phyloP scores from a whole-genome alignment of 2,113 vertebrate species.

The Scomber scombrus region DNA sequence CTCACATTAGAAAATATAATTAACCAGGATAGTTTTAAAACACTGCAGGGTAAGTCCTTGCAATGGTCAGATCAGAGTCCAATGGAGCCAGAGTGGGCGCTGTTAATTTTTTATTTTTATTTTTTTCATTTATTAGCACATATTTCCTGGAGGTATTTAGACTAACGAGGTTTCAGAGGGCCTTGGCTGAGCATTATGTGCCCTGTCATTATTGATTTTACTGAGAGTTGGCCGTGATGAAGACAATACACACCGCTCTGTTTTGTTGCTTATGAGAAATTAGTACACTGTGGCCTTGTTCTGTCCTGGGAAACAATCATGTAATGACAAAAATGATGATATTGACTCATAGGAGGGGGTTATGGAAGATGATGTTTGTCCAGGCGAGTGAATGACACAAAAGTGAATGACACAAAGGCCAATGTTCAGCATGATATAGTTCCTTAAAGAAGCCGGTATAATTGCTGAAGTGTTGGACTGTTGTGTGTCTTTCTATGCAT shows the following conservation, averaged over 20 bases:
- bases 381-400: conserved; percentile 23
- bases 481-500: background rate
- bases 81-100: conserved; percentile 60
- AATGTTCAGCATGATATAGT: background rate
- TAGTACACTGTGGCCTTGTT: conserved; percentile 66
- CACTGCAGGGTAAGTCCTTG: conserved; percentile 80
- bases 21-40: conserved; percentile 71
- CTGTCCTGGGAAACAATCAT: conserved; percentile 32
- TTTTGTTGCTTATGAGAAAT: conserved; percentile 74
- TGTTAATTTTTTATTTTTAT: conserved; percentile 84
- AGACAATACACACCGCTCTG: conserved; percentile 66
- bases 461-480: background rate
- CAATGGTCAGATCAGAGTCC: conserved; percentile 70
- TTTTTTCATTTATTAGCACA: conserved; percentile 85
- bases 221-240: conserved; percentile 68
- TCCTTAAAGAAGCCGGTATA: background rate
- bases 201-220: conserved; percentile 83
- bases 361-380: conserved; percentile 34
- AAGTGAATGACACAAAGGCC: conserved; percentile 17
- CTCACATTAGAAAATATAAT: conserved; percentile 79
- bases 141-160: conserved; percentile 83
- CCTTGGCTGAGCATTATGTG: conserved; percentile 77
- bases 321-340: conserved; percentile 47
- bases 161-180: conserved; percentile 80
- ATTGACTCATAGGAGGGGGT: conserved; percentile 31